Evolutionary conservation across 2,888 invertebrate species (phyloP), one percentile per base, ranked within the genome.

Genomic region (Pycnomerus fuliginosus): DNA sequence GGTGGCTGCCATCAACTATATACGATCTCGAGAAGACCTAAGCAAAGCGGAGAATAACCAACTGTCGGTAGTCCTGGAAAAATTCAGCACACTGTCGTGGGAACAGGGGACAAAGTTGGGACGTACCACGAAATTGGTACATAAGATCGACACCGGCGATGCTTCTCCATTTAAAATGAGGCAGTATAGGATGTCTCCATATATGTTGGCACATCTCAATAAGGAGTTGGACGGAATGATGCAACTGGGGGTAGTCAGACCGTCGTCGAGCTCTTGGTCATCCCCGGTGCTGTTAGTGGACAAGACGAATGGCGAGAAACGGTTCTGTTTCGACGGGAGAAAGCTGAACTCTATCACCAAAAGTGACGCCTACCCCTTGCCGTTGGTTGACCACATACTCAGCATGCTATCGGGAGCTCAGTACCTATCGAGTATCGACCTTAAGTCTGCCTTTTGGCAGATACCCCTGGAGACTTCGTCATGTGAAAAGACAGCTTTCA

Each of bases 401-500:
- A 35, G 14, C 41, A 31, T 42, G 28, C 36, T 33, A 10, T n/a
- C 20, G 13, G 52, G 37, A 46, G 56, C 31, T 13, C 46, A 50
- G 52, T 46, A 41, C 5, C 49, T 62, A 7, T 44, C 49, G 3
- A 49, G 50, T 3, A 48, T 60, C 5, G 55, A 61, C 44, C 33
- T 60, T 1, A 49, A 46, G 11, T 36, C 38, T 12, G 52, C 51
- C 3, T 61, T 56, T 44, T 59, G 55, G 55, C 58, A 63, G 37
- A 47, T 63, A n/a, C 53, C 54, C 1, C 34, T 64, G 24, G 33
- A 48, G 22, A 24, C 35, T 16, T 25, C 33, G n/a, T 55, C 54
- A 13, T 13, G 35, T n/a, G 56, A 58, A 29, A 61, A 62, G 36
- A 61, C 64, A 12, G 62, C 64, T 3, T 68, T 66, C 49, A 45